Evolutionary conservation across 2,888 invertebrate genomes (phyloP).

Genomic region (Glaucopsyche alexis): DNA sequence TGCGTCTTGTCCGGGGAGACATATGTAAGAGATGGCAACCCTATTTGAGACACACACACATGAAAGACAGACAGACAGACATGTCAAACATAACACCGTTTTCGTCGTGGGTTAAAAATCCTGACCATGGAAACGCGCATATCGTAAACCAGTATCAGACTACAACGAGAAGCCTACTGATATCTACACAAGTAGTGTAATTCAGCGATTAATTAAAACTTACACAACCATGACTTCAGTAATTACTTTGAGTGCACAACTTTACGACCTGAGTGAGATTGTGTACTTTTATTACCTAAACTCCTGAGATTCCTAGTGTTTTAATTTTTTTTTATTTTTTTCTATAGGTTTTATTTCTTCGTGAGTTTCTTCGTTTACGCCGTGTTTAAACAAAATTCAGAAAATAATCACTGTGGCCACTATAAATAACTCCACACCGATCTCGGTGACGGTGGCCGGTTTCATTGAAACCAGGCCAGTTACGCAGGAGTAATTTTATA

Average conservation of each 20-base stretch:
- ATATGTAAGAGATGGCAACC: too few relatives aligned
- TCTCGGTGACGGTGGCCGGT: too few relatives aligned
- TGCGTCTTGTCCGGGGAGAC: too few relatives aligned
- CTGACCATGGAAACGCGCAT: slow-evolving; percentile 48
- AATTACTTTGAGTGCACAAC: slow-evolving; percentile 52
- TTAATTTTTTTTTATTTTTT: background rate
- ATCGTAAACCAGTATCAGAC: slow-evolving; percentile 55
- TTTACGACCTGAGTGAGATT: slow-evolving; percentile 53
- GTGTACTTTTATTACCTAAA: slow-evolving; percentile 55
- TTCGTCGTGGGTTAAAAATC: background rate
- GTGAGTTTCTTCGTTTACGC: background rate
- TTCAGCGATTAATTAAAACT: slow-evolving; percentile 78
- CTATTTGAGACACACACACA: too few relatives aligned
- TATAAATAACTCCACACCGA: too few relatives aligned
- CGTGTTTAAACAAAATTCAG: background rate
- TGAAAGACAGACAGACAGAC: too few relatives aligned
- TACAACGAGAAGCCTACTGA: slow-evolving; percentile 51
- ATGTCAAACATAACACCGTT: too few relatives aligned
- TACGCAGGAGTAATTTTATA: too few relatives aligned
- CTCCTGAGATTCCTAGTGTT: slow-evolving; percentile 37
- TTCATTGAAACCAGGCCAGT: too few relatives aligned
- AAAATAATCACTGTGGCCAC: background rate
- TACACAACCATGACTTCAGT: slow-evolving; percentile 71
- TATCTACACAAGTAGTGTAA: slow-evolving; percentile 64
- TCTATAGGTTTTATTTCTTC: background rate